Evolutionary conservation across 2,797 vertebrate genomes (phyloP).

Genomic region (Acestrorhynchus altus): DNA sequence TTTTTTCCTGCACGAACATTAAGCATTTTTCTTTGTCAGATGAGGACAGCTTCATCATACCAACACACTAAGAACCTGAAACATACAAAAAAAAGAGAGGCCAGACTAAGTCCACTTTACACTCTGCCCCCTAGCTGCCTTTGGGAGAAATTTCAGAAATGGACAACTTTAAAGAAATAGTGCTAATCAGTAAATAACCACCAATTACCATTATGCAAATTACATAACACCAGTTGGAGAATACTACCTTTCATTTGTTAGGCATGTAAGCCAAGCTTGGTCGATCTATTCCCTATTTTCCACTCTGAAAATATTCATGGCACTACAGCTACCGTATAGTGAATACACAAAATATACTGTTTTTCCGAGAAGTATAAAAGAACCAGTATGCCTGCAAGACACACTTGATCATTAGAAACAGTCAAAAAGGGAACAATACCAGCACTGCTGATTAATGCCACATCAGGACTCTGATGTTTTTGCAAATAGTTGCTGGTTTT

Average conservation of each 20-base stretch:
- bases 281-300: not conserved
- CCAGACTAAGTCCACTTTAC: not conserved
- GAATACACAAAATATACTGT: not conserved
- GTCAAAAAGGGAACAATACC: not conserved
- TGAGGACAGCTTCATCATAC: not conserved
- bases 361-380: not conserved
- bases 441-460: not conserved
- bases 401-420: not conserved
- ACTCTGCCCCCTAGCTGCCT: not conserved
- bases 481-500: not conserved
- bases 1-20: not conserved
- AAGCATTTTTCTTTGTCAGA: slow-evolving; percentile 9
- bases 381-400: not conserved
- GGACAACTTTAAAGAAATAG: not conserved
- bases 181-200: not conserved
- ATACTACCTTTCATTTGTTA: too few relatives aligned
- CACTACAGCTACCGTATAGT: not conserved
- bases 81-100: not conserved
- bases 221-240: not conserved
- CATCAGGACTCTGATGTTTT: too few relatives aligned
- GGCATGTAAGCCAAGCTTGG: too few relatives aligned
- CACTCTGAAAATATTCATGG: not conserved
- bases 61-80: not conserved
- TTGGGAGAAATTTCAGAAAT: not conserved
- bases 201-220: not conserved